Conservation (phyloP, 2,113 vertebrate species). For the Psammodynastes pulverulentus region DNA sequence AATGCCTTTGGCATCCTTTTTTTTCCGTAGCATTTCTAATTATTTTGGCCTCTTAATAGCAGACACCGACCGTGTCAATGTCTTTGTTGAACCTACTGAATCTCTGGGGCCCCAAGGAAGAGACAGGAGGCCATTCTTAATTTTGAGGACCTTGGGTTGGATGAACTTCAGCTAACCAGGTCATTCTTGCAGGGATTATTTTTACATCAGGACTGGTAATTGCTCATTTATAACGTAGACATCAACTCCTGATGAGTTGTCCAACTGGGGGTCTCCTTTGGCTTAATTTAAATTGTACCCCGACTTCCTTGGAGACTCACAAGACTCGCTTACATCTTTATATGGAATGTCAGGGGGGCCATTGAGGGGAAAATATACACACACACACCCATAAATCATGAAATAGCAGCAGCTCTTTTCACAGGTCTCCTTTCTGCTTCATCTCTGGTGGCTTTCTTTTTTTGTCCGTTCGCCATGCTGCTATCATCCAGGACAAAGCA, state of each 20-base stretch:
- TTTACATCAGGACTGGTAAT: neutral
- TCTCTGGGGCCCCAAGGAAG: neutral
- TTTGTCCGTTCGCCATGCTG: neutral
- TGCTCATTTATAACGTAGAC: neutral
- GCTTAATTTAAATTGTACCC: neutral
- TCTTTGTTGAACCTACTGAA: neutral
- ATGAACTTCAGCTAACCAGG: conserved; percentile 5
- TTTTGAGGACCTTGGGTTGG: conserved; percentile 22
- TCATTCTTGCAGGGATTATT: neutral
- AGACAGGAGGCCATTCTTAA: neutral
- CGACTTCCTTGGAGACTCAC: neutral
- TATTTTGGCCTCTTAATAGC: neutral
- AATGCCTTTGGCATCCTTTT: too few relatives aligned
- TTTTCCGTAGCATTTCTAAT: neutral
- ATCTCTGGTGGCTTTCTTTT: neutral
- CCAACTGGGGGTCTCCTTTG: neutral
- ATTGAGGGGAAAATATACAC: conserved; percentile 24
- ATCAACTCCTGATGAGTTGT: neutral
- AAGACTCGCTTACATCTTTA: neutral
- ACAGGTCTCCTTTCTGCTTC: neutral
- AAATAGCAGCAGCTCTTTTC: neutral
- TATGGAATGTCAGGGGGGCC: neutral
- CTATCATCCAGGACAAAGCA: conserved; percentile 22
- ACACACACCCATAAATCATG: conserved; percentile 8
- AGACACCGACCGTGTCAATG: neutral